Base-by-base conservation (phyloP, 2,888 invertebrate genomes). In the Tipula vernalis region DNA sequence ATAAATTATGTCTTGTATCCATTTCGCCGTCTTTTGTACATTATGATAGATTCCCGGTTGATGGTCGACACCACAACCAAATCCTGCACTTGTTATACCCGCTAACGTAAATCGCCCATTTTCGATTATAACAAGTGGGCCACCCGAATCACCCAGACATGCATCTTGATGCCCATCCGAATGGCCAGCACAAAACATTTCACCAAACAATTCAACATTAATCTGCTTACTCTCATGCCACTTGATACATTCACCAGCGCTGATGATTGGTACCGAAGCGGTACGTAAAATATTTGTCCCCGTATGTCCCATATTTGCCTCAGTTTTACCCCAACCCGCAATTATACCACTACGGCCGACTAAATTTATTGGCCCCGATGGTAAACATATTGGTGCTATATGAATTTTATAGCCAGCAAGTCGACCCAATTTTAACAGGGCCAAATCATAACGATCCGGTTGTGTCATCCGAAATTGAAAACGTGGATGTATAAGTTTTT, bases 41-140 rank as follows among this genome's bases (percentile, higher is more conserved):
- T 95, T 96, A 91, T 97, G 96, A 91, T 97, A 97, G 89, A 97
- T 97, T 42, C 96, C 96, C 0, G 97, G 96, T 91, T 97, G 97
- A 89, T 96, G 95, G 89, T 96, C 95, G 13, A 96, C 96, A 0
- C 96, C 96, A 90, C 96, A 97, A 85, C 96, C 96, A 90, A 96
- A 97, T 5, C 97, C 97, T 0, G 96, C 96, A 39, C 96, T 96
- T 0, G 96, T 96, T 88, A 97, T 96, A 13, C 97, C 97, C 5
- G 94, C 95, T 12, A 97, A 91, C 87, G 95, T 95, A 93, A 95
- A 97, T 3, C 95, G 92, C 0, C 95, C 96, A 85, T 92, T 93
- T 88, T 95, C 94, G 86, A 94, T 91, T 0, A 96, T 93, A 88
- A 96, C 93, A 3, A 96, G 91, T 0, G 96, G 96, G 0, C 96